A percentile compares a stretch with the other conserved stretches of the same genome.
Conservation (phyloP, 37 sponge, comb jelly and placozoan species). For the Crambe crambe region DNA sequence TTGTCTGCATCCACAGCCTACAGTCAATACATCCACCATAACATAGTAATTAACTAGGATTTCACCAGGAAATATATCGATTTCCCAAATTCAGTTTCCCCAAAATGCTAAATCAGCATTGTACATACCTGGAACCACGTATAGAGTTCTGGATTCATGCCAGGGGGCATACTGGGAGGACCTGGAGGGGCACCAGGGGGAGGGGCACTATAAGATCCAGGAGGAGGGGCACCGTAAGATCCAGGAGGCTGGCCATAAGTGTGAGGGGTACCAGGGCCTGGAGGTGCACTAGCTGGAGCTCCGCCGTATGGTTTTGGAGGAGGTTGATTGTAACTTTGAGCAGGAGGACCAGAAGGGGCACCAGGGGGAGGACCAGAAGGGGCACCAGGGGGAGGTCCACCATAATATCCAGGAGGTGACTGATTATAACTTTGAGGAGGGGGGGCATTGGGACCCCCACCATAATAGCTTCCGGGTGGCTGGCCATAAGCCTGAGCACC, state of each 20-base stretch:
- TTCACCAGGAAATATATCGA: background rate
- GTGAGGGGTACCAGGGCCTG: too few species aligned
- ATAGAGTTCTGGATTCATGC: slow-evolving; percentile 77
- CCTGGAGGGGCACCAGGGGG: slow-evolving; percentile 14
- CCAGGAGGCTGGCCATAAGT: background rate
- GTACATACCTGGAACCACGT: slow-evolving; percentile 79
- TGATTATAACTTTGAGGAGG: too few species aligned
- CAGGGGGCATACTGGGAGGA: slow-evolving; percentile 60
- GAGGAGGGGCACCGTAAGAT: background rate
- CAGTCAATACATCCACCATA: background rate
- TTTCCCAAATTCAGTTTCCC: background rate
- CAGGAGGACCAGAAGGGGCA: too few species aligned
- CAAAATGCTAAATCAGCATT: background rate
- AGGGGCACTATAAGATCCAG: background rate
- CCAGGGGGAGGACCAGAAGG: too few species aligned
- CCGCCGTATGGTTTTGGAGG: background rate
- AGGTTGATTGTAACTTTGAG: too few species aligned
- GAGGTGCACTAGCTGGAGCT: background rate
- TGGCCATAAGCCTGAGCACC: too few species aligned
- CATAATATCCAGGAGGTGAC: too few species aligned
- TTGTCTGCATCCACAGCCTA: slow-evolving; percentile 82
- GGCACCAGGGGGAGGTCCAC: too few species aligned
- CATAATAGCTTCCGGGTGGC: too few species aligned
- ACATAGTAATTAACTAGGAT: background rate
- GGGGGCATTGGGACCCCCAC: too few species aligned